Percentiles rank a stretch among this genome's conserved stretches.
Evolutionary conservation across 2,113 vertebrate genomes (phyloP).

Genomic region (Elanus axillaris): DNA sequence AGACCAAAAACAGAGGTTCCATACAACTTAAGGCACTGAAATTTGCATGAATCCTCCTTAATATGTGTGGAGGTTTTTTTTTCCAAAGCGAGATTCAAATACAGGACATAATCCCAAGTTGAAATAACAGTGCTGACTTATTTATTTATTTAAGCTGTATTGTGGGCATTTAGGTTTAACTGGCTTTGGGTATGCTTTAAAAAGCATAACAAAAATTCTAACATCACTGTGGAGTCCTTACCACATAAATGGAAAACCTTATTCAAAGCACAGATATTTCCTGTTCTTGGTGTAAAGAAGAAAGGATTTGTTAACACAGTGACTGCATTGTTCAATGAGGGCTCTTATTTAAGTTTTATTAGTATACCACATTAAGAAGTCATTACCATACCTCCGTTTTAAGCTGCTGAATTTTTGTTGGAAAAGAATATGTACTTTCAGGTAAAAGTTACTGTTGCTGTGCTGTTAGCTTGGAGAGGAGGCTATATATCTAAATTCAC

Average conservation of each 20-base stretch:
- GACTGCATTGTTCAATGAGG: not conserved
- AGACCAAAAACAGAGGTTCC: not conserved
- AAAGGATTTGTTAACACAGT: not conserved
- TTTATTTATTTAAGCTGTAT: not conserved
- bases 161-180: not conserved
- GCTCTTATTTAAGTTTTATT: not conserved
- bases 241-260: slow-evolving; percentile 8
- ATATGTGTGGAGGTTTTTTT: not conserved
- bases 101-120: not conserved
- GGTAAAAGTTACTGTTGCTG: not conserved
- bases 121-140: not conserved
- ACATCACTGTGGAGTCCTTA: not conserved
- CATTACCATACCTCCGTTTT: not conserved
- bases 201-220: not conserved
- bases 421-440: not conserved
- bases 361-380: not conserved
- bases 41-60: not conserved
- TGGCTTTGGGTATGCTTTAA: not conserved
- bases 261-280: slow-evolving; percentile 31
- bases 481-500: not conserved
- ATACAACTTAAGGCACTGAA: not conserved
- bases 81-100: not conserved
- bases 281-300: not conserved
- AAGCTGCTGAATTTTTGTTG: not conserved
- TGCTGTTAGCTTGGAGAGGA: not conserved